Conservation (phyloP, 2,113 vertebrate species). For the Brachypodius melanocephalos region DNA sequence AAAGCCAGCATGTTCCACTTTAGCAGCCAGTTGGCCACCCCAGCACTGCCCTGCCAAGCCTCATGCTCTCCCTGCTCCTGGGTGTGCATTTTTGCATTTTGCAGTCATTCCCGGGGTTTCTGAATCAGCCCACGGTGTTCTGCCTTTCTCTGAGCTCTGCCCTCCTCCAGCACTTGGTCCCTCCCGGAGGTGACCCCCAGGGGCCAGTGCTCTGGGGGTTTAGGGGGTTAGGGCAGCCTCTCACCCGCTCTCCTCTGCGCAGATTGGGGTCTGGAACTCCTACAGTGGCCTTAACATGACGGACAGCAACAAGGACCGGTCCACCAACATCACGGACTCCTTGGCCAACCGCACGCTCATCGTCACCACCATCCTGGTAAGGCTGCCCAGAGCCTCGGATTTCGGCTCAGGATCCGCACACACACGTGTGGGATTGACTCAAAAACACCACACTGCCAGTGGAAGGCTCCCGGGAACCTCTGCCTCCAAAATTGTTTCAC, state of each 20-base stretch:
- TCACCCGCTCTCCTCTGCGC: slow-evolving; percentile 36
- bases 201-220: background rate
- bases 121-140: background rate
- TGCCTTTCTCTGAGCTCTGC: background rate
- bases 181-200: background rate
- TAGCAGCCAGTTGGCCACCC: background rate
- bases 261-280: slow-evolving; percentile 98
- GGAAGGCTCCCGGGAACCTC: background rate
- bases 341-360: slow-evolving; percentile 93
- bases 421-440: accelerated
- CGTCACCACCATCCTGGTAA: slow-evolving; percentile 97
- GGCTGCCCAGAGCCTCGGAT: background rate
- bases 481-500: background rate
- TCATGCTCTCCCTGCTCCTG: background rate
- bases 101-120: slow-evolving; percentile 4
- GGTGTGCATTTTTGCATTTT: background rate
- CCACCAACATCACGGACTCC: slow-evolving; percentile 88
- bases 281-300: slow-evolving; percentile 95
- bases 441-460: background rate
- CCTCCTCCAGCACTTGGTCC: background rate
- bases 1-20: background rate
- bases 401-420: background rate
- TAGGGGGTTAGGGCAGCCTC: accelerated
- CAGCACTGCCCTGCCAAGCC: background rate
- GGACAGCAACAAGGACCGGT: slow-evolving; percentile 83